Evolutionary conservation across 2,888 invertebrate species (phyloP).

Genomic region (Rhingia rostrata): DNA sequence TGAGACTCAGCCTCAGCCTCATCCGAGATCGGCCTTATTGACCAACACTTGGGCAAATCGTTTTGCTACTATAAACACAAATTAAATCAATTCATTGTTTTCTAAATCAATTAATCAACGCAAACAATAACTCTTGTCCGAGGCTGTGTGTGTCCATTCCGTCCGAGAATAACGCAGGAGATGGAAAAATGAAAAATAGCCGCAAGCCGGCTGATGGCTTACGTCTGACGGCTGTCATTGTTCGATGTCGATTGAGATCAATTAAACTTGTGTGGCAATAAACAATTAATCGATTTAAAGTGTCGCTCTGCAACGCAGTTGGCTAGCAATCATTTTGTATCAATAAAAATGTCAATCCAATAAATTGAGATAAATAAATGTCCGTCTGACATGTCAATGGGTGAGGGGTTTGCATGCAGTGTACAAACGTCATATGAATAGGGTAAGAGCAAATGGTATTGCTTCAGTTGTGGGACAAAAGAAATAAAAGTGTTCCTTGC

Average conservation of each 20-base stretch:
- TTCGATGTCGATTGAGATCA: constrained; percentile 60
- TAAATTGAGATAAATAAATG: constrained; percentile 47
- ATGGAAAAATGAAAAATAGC: constrained; percentile 1
- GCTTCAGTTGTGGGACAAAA: background rate
- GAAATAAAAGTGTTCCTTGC: background rate
- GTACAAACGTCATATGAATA: background rate
- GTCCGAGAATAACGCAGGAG: background rate
- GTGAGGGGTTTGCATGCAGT: no score
- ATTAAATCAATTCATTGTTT: constrained; percentile 57
- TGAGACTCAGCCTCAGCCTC: background rate
- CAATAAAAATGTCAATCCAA: constrained; percentile 44
- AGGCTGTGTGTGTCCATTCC: background rate
- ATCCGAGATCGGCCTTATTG: background rate
- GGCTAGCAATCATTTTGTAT: constrained; percentile 49
- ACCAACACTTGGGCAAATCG: constrained; percentile 13
- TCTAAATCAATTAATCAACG: constrained; percentile 48
- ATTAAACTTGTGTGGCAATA: constrained; percentile 57
- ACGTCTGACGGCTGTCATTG: constrained; percentile 13
- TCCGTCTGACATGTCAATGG: constrained; percentile 18
- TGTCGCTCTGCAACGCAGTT: constrained; percentile 41
- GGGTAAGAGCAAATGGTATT: background rate
- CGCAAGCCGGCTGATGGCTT: background rate
- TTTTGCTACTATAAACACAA: constrained; percentile 14
- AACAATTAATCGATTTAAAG: constrained; percentile 65
- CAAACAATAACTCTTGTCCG: background rate